These are phyloP conservation scores for Candidula unifasciata DNA, from an alignment of 2,888 invertebrate species.

Conservation along the genomic window DNA sequence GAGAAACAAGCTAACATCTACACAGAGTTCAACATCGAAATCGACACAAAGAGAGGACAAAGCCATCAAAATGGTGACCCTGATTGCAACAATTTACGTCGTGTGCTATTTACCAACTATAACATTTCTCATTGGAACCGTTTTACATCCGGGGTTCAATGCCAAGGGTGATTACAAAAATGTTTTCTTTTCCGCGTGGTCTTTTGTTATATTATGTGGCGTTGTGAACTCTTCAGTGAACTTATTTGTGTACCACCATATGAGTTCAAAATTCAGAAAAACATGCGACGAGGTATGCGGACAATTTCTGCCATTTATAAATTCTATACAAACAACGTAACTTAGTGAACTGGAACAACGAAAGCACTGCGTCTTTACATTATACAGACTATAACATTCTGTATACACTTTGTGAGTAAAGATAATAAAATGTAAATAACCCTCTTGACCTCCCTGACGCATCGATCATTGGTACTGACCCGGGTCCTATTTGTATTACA, in stretches of 20 bases:
- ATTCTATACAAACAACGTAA: not conserved
- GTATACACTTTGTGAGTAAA: too few species aligned
- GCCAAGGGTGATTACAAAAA: not conserved
- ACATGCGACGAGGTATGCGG: not conserved
- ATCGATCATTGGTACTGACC: too few species aligned
- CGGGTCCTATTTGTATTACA: too few species aligned
- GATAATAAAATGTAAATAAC: too few species aligned
- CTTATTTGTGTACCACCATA: not conserved
- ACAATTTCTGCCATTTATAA: not conserved
- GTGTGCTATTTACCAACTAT: not conserved
- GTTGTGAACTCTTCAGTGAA: not conserved
- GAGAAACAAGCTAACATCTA: not conserved
- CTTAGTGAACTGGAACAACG: too few species aligned
- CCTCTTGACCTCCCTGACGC: too few species aligned
- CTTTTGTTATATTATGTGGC: not conserved
- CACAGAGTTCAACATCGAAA: not conserved
- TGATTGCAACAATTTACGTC: not conserved
- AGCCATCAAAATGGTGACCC: slow-evolving; percentile 1
- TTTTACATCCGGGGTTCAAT: not conserved
- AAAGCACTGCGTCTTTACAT: too few species aligned
- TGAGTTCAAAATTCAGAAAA: slow-evolving; percentile 19
- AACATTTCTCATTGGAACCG: not conserved
- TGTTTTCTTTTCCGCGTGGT: not conserved
- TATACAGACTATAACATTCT: too few species aligned
- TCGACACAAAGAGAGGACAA: not conserved